These are phyloP conservation scores for Megaustenia siamemsis DNA, from an alignment of 2,888 invertebrate genomes.

Conservation along the genomic window DNA sequence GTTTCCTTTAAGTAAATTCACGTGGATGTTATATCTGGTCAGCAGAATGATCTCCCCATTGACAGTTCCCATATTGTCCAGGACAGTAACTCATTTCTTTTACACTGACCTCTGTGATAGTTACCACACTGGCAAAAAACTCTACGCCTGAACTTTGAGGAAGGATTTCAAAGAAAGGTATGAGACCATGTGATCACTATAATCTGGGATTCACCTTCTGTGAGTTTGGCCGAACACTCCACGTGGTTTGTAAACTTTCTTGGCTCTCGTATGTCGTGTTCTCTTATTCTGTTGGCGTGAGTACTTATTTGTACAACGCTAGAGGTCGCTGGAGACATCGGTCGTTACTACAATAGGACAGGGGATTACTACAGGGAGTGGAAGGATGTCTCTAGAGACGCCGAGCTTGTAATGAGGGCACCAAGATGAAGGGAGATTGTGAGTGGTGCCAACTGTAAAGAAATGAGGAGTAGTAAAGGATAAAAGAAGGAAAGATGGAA, in stretches of 20 bases:
- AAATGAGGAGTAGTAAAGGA: too few relatives aligned
- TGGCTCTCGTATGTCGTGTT: background rate
- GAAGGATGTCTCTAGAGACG: too few relatives aligned
- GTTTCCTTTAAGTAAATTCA: too few relatives aligned
- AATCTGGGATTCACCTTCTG: background rate
- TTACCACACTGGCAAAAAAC: background rate
- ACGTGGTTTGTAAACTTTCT: background rate
- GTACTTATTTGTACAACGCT: background rate
- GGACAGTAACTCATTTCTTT: background rate
- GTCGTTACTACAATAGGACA: too few relatives aligned
- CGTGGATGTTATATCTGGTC: too few relatives aligned
- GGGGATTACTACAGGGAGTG: too few relatives aligned
- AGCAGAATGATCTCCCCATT: background rate
- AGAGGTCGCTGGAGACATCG: background rate
- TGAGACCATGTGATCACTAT: background rate
- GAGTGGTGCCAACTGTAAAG: too few relatives aligned
- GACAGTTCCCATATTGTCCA: background rate
- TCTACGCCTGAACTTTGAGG: background rate
- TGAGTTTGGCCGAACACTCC: background rate
- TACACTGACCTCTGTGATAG: constrained; percentile 17
- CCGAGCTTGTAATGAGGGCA: too few relatives aligned
- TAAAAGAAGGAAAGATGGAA: background rate
- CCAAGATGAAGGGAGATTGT: too few relatives aligned
- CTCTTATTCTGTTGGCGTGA: background rate
- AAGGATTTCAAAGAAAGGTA: background rate